Percentiles rank a stretch among this genome's conserved stretches.
Conservation (phyloP, 2,888 invertebrate genomes). For the Sipunculus nudus region DNA sequence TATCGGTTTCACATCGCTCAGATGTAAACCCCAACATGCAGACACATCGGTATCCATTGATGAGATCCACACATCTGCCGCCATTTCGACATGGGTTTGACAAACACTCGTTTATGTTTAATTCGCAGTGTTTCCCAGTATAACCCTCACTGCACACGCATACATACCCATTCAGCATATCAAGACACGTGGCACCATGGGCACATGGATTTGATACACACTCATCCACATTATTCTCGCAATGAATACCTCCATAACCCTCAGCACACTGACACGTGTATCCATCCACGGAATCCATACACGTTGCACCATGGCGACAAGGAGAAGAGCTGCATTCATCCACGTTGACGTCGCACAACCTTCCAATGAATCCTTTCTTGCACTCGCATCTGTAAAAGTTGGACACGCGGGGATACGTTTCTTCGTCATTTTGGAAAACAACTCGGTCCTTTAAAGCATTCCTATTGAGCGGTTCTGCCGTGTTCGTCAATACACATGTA, state of each 20-base stretch:
- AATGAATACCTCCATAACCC: constrained; percentile 67
- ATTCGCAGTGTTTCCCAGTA: constrained; percentile 38
- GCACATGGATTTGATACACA: constrained; percentile 30
- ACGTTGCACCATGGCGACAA: constrained; percentile 9
- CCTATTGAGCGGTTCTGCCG: constrained; percentile 38
- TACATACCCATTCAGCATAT: constrained; percentile 41
- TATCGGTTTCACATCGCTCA: background rate
- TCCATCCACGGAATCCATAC: constrained; percentile 12
- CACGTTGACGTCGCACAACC: constrained; percentile 43
- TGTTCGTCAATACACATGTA: constrained; percentile 40
- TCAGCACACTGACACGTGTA: constrained; percentile 34
- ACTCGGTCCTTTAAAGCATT: background rate
- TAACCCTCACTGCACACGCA: constrained; percentile 65
- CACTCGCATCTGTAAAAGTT: constrained; percentile 48
- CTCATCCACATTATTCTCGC: constrained; percentile 71
- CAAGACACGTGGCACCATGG: constrained; percentile 24
- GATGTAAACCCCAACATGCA: background rate
- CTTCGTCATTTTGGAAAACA: background rate
- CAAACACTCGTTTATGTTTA: constrained; percentile 45
- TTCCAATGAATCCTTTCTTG: constrained; percentile 44
- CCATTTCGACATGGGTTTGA: constrained; percentile 41
- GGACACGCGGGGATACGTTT: constrained; percentile 15
- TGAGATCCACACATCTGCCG: constrained; percentile 34
- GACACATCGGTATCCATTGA: constrained; percentile 37
- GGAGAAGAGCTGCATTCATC: constrained; percentile 22